Conservation (phyloP, 2,113 vertebrate genomes). For the Scomber scombrus region DNA sequence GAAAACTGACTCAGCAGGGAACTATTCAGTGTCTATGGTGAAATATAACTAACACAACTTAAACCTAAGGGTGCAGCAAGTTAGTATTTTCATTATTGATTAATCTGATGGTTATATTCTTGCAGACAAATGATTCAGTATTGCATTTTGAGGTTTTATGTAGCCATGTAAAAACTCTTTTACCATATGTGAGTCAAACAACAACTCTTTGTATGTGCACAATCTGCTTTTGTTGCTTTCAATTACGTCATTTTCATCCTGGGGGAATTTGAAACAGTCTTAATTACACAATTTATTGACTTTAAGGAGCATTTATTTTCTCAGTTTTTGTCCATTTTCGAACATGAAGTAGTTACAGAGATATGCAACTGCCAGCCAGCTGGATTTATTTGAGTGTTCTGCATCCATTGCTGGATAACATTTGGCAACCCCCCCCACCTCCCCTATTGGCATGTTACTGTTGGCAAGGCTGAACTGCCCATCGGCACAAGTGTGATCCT, state of each 20-base stretch:
- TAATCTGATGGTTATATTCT: too few species aligned
- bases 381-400: constrained; percentile 37
- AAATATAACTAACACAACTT: too few species aligned
- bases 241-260: background rate
- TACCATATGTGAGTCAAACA: background rate
- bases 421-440: constrained; percentile 34
- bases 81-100: too few species aligned
- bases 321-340: constrained; percentile 13
- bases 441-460: constrained; percentile 44
- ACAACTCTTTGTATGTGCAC: background rate
- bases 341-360: constrained; percentile 25
- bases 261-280: background rate
- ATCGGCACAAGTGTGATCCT: constrained; percentile 38
- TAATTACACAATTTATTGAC: background rate
- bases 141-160: too few species aligned
- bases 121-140: too few species aligned
- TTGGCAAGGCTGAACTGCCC: constrained; percentile 32
- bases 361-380: constrained; percentile 16
- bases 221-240: too few species aligned
- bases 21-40: background rate
- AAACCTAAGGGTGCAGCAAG: too few species aligned
- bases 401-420: constrained; percentile 49
- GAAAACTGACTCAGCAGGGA: background rate
- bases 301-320: constrained; percentile 11
- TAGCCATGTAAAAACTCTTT: too few species aligned